Evolutionary conservation across 64 coral and sea anemone genomes (phyloP).

Genomic region (Stylophora pistillata): DNA sequence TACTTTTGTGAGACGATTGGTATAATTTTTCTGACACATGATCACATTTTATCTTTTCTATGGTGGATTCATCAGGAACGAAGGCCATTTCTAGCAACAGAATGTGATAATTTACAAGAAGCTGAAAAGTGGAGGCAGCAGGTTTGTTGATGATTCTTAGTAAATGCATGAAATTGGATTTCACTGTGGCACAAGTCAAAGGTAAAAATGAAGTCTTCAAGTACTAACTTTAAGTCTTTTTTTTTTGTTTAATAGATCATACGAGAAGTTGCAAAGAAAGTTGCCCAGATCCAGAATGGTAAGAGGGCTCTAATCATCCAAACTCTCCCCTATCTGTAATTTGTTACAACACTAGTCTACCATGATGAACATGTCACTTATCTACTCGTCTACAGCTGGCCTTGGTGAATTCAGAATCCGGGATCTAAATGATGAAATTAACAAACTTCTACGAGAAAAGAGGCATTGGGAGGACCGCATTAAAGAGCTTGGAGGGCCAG

Average conservation of each 20-base stretch:
- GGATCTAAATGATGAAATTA: slow-evolving; percentile 98
- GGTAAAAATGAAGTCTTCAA: not conserved
- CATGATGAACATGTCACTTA: not conserved
- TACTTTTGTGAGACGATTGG: not conserved
- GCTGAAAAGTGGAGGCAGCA: slow-evolving; percentile 97
- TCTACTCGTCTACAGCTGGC: slow-evolving; percentile 74
- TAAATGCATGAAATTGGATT: not conserved
- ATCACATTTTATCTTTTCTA: not conserved
- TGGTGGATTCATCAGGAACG: slow-evolving; percentile 66
- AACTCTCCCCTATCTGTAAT: too few relatives aligned
- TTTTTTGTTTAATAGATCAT: slow-evolving; percentile 67
- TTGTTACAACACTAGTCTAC: too few relatives aligned
- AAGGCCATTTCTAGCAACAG: slow-evolving; percentile 93
- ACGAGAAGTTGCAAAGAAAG: slow-evolving; percentile 97
- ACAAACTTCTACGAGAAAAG: slow-evolving; percentile 92
- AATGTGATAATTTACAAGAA: slow-evolving; percentile 90
- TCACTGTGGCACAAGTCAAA: not conserved
- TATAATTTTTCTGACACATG: not conserved
- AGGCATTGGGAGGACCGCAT: slow-evolving; percentile 97
- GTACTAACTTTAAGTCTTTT: not conserved
- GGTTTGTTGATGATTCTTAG: slow-evolving; percentile 24
- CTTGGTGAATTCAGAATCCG: slow-evolving; percentile 98
- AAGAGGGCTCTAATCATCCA: slow-evolving; percentile 5
- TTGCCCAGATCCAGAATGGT: slow-evolving; percentile 99
- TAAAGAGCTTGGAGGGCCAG: slow-evolving; percentile 91